Percentiles rank a stretch among this genome's conserved stretches.
Evolutionary conservation across 2,797 vertebrate species (phyloP).

Genomic region (Sparidentex hasta): DNA sequence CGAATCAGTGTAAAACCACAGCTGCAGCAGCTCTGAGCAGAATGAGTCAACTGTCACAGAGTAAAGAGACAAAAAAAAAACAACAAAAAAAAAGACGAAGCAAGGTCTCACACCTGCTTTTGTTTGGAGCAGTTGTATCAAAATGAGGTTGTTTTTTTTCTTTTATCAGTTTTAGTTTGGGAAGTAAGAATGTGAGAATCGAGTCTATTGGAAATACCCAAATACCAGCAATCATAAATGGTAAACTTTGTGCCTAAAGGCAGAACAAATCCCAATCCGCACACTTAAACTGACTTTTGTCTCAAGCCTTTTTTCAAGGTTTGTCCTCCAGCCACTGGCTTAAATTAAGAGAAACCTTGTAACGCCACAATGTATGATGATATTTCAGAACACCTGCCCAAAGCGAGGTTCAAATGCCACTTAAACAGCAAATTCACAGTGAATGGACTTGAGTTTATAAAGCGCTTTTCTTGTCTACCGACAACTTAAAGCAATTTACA

Average conservation of each 20-base stretch:
- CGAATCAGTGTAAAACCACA: constrained; percentile 56
- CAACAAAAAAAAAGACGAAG: constrained; percentile 8
- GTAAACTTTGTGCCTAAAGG: background rate
- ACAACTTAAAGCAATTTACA: no score
- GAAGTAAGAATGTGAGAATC: constrained; percentile 8
- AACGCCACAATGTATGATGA: background rate
- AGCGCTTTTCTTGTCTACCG: no score
- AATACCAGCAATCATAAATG: background rate
- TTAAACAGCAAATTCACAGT: no score
- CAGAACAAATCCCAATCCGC: constrained; percentile 9
- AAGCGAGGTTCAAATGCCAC: background rate
- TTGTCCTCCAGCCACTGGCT: background rate
- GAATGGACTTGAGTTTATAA: no score
- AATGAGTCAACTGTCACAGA: constrained; percentile 49
- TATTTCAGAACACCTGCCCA: background rate
- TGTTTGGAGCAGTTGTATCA: constrained; percentile 28
- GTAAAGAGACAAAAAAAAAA: constrained; percentile 17
- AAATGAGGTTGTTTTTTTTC: constrained; percentile 15
- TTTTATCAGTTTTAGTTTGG: constrained; percentile 7
- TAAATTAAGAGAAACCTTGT: background rate
- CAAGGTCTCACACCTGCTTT: constrained; percentile 51
- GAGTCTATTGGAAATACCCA: constrained; percentile 28
- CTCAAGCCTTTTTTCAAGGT: background rate
- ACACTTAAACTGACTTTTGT: background rate
- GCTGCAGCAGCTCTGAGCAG: constrained; percentile 47